Conservation (phyloP, 30 jellyfish, hydroid and myxozoan genomes). For the Catostylus mosaicus region DNA sequence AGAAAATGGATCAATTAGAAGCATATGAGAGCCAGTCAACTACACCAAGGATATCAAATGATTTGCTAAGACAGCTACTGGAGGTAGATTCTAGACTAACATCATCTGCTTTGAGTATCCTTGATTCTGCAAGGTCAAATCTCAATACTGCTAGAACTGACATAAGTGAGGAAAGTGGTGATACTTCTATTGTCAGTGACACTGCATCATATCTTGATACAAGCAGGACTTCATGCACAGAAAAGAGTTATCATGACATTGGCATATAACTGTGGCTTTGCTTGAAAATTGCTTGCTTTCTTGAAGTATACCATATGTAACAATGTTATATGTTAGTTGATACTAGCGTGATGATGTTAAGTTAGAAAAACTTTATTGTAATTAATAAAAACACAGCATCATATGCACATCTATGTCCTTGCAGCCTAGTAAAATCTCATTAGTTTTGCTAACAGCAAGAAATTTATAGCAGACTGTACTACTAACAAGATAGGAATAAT, state of each 20-base stretch:
- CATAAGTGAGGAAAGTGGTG: not conserved
- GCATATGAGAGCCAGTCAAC: slow-evolving; percentile 6
- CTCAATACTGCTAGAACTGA: slow-evolving; percentile 13
- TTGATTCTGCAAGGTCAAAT: slow-evolving; percentile 49
- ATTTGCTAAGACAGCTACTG: slow-evolving; percentile 61
- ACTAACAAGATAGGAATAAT: too few relatives aligned
- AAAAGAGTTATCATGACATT: slow-evolving; percentile 46
- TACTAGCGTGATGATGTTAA: too few relatives aligned
- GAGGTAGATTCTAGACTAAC: slow-evolving; percentile 80
- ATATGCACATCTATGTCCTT: too few relatives aligned
- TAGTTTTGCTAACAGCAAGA: too few relatives aligned
- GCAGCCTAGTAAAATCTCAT: too few relatives aligned
- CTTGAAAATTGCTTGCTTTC: too few relatives aligned
- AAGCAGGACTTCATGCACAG: slow-evolving; percentile 7
- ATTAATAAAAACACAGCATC: too few relatives aligned
- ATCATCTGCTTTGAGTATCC: slow-evolving; percentile 69
- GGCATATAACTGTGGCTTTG: slow-evolving; percentile 32
- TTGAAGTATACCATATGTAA: too few relatives aligned
- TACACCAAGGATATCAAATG: slow-evolving; percentile 58
- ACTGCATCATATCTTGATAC: slow-evolving; percentile 17
- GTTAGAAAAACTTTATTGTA: too few relatives aligned
- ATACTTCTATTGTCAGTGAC: not conserved
- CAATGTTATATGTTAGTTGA: too few relatives aligned
- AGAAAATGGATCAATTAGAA: slow-evolving; percentile 22
- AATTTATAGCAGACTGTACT: too few relatives aligned